These are phyloP conservation scores for Syngnathus scovelli DNA, from an alignment of 2,113 vertebrate species.

Conservation along the genomic window DNA sequence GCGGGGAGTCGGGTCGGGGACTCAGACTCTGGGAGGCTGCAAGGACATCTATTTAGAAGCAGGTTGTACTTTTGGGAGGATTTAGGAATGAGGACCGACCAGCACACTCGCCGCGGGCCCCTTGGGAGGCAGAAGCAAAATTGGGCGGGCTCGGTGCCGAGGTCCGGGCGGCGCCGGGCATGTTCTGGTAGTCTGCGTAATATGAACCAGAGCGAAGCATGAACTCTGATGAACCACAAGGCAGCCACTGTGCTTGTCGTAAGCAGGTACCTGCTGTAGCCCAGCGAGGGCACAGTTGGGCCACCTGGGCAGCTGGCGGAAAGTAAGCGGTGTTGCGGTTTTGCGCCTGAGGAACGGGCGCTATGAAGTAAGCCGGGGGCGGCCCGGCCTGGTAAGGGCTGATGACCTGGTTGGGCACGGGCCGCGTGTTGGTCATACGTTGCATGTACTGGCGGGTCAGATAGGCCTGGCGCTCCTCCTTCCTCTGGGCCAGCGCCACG, in stretches of 20 bases:
- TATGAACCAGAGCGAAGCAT: neutral
- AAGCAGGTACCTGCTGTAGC: slow-evolving; percentile 79
- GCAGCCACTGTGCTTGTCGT: neutral
- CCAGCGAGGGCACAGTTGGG: slow-evolving; percentile 94
- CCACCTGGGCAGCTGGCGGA: slow-evolving; percentile 84
- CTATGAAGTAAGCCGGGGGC: slow-evolving; percentile 96
- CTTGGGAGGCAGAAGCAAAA: slow-evolving; percentile 83
- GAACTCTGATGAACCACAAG: neutral
- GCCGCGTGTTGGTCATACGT: slow-evolving; percentile 89
- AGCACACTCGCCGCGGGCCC: slow-evolving; percentile 89
- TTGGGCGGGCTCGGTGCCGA: slow-evolving; percentile 84
- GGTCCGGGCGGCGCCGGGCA: slow-evolving; percentile 86
- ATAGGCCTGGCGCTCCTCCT: slow-evolving; percentile 96
- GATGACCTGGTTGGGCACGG: slow-evolving; percentile 93
- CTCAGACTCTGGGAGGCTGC: slow-evolving; percentile 80
- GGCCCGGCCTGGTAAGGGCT: slow-evolving; percentile 94
- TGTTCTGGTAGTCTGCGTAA: slow-evolving; percentile 88
- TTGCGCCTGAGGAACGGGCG: slow-evolving; percentile 94
- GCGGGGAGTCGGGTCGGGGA: slow-evolving; percentile 79
- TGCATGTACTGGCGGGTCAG: slow-evolving; percentile 98
- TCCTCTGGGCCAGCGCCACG: slow-evolving; percentile 92
- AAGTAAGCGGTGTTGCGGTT: slow-evolving; percentile 88
- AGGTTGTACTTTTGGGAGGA: neutral
- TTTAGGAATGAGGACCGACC: slow-evolving; percentile 71
- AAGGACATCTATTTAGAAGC: neutral